These are phyloP conservation scores for Drymodes brunneopygia DNA, from an alignment of 2,113 vertebrate species.

Conservation along the genomic window DNA sequence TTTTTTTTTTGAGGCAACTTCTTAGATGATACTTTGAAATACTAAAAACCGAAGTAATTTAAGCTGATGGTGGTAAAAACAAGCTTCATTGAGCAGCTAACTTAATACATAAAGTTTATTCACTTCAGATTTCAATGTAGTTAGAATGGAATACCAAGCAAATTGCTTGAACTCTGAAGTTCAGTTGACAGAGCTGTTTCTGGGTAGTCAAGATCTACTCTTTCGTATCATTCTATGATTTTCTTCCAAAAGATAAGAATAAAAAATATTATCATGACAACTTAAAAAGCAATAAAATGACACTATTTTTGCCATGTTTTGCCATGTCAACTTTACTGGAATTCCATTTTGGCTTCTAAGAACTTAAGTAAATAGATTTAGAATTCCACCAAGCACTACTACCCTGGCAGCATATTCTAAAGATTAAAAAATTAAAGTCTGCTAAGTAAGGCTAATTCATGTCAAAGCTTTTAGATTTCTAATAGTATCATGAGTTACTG, in stretches of 20 bases:
- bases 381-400: neutral
- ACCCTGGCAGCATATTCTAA: conserved; percentile 9
- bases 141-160: neutral
- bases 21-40: neutral
- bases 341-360: conserved; percentile 20
- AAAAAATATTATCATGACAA: neutral
- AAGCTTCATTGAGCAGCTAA: neutral
- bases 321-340: neutral
- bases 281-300: neutral
- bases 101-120: neutral
- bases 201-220: neutral
- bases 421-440: conserved; percentile 67
- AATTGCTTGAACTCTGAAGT: neutral
- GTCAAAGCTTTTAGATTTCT: conserved; percentile 59
- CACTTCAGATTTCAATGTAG: neutral
- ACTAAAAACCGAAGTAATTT: neutral
- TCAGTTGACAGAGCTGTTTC: neutral
- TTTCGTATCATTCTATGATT: neutral
- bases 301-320: neutral
- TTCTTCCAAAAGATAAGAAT: neutral
- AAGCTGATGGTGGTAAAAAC: neutral
- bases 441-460: conserved; percentile 67
- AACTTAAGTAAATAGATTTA: conserved; percentile 47
- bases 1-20: neutral
- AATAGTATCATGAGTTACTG: conserved; percentile 53